These are phyloP conservation scores for Clanis bilineata DNA, from an alignment of 2,888 invertebrate species.

Conservation along the genomic window DNA sequence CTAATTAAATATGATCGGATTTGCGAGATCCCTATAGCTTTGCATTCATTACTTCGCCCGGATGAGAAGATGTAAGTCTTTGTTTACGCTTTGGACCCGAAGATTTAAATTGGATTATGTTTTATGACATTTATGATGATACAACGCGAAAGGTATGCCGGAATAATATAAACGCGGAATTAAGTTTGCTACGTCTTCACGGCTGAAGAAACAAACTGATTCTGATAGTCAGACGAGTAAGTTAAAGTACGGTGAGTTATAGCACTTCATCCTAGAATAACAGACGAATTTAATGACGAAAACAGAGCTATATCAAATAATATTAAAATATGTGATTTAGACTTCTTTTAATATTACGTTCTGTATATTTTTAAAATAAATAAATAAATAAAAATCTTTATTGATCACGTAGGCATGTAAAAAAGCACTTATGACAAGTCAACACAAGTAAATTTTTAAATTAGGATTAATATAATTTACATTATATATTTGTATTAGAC, in stretches of 20 bases:
- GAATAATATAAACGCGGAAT: not conserved
- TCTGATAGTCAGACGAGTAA: not conserved
- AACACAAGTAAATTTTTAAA: too few species aligned
- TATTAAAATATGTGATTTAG: too few species aligned
- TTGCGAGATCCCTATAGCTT: conserved; percentile 1
- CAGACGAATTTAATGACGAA: not conserved
- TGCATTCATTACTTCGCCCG: conserved; percentile 2
- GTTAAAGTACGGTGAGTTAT: not conserved
- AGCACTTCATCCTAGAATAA: not conserved
- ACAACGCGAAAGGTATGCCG: not conserved
- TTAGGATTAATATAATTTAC: too few species aligned
- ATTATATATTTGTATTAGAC: too few species aligned
- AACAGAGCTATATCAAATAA: not conserved
- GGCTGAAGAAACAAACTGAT: not conserved
- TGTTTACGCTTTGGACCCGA: not conserved
- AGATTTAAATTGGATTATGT: not conserved
- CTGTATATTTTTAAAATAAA: too few species aligned
- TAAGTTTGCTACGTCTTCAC: not conserved
- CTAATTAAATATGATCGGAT: conserved; percentile 11
- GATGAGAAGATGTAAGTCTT: not conserved
- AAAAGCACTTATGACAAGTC: too few species aligned
- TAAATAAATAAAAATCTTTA: too few species aligned
- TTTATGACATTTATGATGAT: not conserved
- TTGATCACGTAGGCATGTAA: too few species aligned
- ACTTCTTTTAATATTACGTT: too few species aligned